A percentile compares a stretch with the other conserved stretches of the same genome.
phyloP scores from a whole-genome alignment of 2,888 invertebrate genomes.

The Bellardia bayeri region DNA sequence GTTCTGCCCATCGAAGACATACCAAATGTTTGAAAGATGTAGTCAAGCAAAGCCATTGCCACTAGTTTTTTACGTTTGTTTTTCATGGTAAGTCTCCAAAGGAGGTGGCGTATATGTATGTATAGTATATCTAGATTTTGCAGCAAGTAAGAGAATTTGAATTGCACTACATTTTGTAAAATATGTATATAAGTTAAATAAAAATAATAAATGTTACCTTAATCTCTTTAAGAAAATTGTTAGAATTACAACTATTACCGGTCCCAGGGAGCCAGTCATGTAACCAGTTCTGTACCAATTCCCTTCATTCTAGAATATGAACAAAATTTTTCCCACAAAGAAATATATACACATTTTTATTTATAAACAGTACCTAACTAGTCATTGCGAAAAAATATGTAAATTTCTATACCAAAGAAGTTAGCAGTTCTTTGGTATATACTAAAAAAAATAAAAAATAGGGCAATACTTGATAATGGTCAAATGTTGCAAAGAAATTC shows the following conservation, averaged over 20 bases:
- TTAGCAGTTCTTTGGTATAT: background rate
- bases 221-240: too few species aligned
- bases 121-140: too few species aligned
- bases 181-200: too few species aligned
- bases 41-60: conserved; percentile 51
- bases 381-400: background rate
- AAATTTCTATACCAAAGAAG: background rate
- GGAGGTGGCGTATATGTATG: background rate
- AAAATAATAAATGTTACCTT: too few species aligned
- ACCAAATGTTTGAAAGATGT: conserved; percentile 41
- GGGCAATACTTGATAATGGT: background rate
- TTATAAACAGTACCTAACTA: too few species aligned
- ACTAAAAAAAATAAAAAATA: background rate
- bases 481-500: conserved; percentile 13
- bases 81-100: conserved; percentile 23
- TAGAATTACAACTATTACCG: too few species aligned
- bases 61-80: conserved; percentile 33
- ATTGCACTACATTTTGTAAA: too few species aligned
- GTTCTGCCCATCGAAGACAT: conserved; percentile 32
- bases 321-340: too few species aligned
- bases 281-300: too few species aligned
- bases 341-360: too few species aligned
- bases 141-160: background rate
- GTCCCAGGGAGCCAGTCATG: too few species aligned
- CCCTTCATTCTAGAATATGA: too few species aligned